Evolutionary conservation across 2,797 vertebrate species (phyloP).

Genomic region (Anniella stebbinsi): DNA sequence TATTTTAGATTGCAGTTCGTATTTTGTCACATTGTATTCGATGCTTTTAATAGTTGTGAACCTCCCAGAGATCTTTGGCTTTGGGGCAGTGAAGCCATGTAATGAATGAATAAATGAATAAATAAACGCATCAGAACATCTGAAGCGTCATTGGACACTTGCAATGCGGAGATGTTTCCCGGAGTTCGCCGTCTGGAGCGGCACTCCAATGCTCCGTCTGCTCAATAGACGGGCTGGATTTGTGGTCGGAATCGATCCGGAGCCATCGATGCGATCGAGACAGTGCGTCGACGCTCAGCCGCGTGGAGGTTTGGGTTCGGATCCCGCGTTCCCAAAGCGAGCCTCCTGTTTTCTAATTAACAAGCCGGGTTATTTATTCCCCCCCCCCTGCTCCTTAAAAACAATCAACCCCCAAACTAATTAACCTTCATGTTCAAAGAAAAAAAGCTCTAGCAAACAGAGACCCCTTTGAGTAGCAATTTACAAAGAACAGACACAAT

Average conservation of each 20-base stretch:
- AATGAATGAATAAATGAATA: not conserved
- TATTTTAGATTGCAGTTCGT: too few relatives aligned
- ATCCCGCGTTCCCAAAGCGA: not conserved
- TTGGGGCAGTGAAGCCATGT: too few relatives aligned
- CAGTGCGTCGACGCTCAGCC: not conserved
- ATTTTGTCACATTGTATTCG: too few relatives aligned
- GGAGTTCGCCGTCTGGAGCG: not conserved
- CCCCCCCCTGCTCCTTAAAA: not conserved
- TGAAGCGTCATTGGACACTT: not conserved
- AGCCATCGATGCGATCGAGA: not conserved
- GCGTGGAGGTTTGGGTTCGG: not conserved
- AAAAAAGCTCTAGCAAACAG: not conserved
- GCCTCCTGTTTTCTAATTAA: not conserved
- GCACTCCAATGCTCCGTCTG: not conserved
- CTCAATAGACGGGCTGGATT: not conserved
- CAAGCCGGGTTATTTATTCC: not conserved
- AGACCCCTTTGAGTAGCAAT: not conserved
- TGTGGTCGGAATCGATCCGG: not conserved
- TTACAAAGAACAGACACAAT: not conserved
- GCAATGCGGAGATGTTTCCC: not conserved
- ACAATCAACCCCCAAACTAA: not conserved
- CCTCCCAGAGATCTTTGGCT: too few relatives aligned
- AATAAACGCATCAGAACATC: not conserved
- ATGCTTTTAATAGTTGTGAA: too few relatives aligned
- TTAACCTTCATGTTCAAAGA: not conserved